phyloP scores from a whole-genome alignment of 2,797 vertebrate species.

The Oreonectes daqikongensis region DNA sequence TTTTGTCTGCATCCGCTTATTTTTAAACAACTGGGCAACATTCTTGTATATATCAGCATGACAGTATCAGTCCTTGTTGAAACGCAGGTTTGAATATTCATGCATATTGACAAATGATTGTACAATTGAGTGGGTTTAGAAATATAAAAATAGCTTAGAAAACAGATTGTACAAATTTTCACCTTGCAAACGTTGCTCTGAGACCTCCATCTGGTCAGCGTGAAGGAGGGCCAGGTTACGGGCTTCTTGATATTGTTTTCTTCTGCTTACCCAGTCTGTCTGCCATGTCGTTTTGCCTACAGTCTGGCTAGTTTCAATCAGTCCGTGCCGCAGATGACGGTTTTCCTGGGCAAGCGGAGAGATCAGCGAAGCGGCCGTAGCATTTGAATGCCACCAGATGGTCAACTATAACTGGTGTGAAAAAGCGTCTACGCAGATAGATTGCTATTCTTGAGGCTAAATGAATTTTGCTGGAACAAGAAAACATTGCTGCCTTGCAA shows the following conservation, averaged over 20 bases:
- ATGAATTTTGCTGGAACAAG: conserved; percentile 28
- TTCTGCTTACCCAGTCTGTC: not conserved
- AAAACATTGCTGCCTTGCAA: conserved; percentile 18
- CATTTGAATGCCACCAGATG: conserved; percentile 49
- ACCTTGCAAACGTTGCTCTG: conserved; percentile 5
- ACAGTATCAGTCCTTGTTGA: not conserved
- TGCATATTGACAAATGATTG: not conserved
- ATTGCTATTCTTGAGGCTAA: conserved; percentile 37
- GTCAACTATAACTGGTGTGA: conserved; percentile 41
- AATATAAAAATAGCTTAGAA: conserved; percentile 21
- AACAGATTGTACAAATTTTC: not conserved
- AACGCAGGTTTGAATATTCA: conserved; percentile 4
- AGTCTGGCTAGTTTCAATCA: conserved; percentile 37
- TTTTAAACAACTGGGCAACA: not conserved
- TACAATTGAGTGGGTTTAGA: not conserved
- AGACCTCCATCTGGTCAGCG: conserved; percentile 47
- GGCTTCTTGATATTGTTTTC: not conserved
- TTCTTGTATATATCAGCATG: conserved; percentile 22
- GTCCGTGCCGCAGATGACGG: conserved; percentile 30
- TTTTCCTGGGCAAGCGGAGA: conserved; percentile 33
- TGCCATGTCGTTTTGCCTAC: conserved; percentile 18
- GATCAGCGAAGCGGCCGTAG: conserved; percentile 14
- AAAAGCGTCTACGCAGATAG: conserved; percentile 13
- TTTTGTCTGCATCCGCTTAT: conserved; percentile 23
- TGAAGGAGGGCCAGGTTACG: conserved; percentile 30